Evolutionary conservation across 2,888 invertebrate species (phyloP).

Genomic region (Spisula subtruncata): DNA sequence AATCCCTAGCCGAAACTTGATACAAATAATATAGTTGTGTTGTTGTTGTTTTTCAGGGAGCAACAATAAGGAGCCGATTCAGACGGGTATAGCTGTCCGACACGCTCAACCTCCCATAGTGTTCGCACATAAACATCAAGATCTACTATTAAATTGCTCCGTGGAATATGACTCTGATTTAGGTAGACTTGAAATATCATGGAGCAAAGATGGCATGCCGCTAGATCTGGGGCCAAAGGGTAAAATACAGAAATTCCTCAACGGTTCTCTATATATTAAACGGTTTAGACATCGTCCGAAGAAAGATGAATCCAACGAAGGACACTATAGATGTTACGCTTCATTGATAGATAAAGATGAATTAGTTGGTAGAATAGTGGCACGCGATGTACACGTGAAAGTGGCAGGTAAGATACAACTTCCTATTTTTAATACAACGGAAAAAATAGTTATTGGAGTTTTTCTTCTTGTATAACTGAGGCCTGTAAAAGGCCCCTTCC

Average conservation of each 20-base stretch:
- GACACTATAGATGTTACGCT: constrained; percentile 68
- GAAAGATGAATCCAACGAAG: constrained; percentile 71
- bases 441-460: too few species aligned
- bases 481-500: too few species aligned
- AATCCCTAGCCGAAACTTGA: too few species aligned
- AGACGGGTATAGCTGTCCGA: constrained; percentile 30
- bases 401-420: constrained; percentile 66
- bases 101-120: constrained; percentile 64
- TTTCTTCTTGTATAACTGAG: too few species aligned
- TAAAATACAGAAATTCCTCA: constrained; percentile 66
- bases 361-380: constrained; percentile 65
- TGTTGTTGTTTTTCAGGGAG: constrained; percentile 58
- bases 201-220: constrained; percentile 71
- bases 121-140: constrained; percentile 76
- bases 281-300: constrained; percentile 72
- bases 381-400: constrained; percentile 60
- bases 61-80: constrained; percentile 30
- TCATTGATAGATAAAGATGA: constrained; percentile 43
- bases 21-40: too few species aligned
- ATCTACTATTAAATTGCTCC: constrained; percentile 75
- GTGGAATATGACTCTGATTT: constrained; percentile 63
- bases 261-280: constrained; percentile 75
- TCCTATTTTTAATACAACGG: too few species aligned
- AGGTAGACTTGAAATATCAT: constrained; percentile 63
- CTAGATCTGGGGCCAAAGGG: constrained; percentile 65